Conservation (phyloP, 2,113 vertebrate genomes). For the Amblyornis subalaris region DNA sequence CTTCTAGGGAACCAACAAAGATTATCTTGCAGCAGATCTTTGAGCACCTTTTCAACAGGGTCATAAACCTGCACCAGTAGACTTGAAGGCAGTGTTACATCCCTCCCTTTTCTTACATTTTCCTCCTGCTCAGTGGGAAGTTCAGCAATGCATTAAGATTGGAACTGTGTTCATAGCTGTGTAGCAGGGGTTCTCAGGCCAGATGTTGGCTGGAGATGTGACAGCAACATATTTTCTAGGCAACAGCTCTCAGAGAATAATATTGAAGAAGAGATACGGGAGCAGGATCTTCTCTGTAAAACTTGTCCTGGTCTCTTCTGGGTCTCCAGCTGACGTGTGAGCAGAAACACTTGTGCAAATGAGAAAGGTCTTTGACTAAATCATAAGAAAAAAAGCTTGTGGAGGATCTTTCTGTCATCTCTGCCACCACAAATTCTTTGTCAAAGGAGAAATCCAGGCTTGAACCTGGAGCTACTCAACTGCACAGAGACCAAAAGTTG, state of each 20-base stretch:
- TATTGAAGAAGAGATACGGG: not conserved
- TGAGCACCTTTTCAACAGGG: not conserved
- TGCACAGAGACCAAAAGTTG: not conserved
- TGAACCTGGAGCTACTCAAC: not conserved
- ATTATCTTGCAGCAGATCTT: not conserved
- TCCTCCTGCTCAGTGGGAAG: not conserved
- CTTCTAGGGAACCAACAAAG: not conserved
- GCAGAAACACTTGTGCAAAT: not conserved
- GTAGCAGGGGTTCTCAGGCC: not conserved
- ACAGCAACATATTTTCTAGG: not conserved
- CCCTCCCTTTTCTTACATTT: not conserved
- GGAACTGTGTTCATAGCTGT: not conserved
- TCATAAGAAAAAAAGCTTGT: not conserved
- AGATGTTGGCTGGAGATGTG: slow-evolving; percentile 33
- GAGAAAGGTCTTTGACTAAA: not conserved
- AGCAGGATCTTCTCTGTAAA: not conserved
- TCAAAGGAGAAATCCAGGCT: not conserved
- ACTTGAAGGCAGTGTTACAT: not conserved
- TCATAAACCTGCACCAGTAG: not conserved
- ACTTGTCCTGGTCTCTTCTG: not conserved
- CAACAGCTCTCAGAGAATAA: not conserved
- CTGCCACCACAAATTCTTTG: not conserved
- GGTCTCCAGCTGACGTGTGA: not conserved
- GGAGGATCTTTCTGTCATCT: not conserved
- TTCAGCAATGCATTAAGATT: not conserved